phyloP scores from a whole-genome alignment of 2,888 invertebrate species.

The Ecdyonurus torrentis region DNA sequence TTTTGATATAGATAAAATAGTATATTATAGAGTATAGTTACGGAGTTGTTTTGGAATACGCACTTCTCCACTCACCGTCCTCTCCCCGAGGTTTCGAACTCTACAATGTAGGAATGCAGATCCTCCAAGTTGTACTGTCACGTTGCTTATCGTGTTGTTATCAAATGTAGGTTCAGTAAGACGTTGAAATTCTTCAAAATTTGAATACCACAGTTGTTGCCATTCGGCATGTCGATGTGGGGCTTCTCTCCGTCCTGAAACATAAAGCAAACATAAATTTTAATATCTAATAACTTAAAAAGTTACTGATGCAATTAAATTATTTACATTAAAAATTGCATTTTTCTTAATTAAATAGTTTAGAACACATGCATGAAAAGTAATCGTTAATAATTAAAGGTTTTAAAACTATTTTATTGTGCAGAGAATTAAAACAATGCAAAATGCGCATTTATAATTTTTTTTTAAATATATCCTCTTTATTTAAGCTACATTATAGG shows the following conservation, averaged over 20 bases:
- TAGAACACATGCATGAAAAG: too few species aligned
- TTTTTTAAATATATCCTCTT: too few species aligned
- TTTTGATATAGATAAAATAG: not conserved
- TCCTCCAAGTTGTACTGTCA: conserved; percentile 9
- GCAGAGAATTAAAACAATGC: too few species aligned
- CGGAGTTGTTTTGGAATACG: conserved; percentile 8
- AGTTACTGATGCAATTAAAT: too few species aligned
- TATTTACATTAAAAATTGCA: too few species aligned
- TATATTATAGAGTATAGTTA: not conserved
- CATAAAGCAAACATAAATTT: too few species aligned
- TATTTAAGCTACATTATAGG: too few species aligned
- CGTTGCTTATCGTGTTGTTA: conserved; percentile 9
- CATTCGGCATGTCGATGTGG: conserved; percentile 26
- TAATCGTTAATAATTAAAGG: too few species aligned
- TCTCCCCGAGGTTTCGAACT: conserved; percentile 8
- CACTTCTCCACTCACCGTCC: conserved; percentile 11
- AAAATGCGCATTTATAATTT: too few species aligned
- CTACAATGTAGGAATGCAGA: conserved; percentile 9
- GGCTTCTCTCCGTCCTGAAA: not conserved
- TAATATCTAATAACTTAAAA: too few species aligned
- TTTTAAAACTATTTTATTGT: too few species aligned
- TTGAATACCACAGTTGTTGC: conserved; percentile 45
- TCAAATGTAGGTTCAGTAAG: conserved; percentile 25
- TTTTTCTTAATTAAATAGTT: too few species aligned
- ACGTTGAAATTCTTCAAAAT: conserved; percentile 33